These are phyloP conservation scores for Nysson spinosus DNA, from an alignment of 2,888 invertebrate species.

Conservation along the genomic window DNA sequence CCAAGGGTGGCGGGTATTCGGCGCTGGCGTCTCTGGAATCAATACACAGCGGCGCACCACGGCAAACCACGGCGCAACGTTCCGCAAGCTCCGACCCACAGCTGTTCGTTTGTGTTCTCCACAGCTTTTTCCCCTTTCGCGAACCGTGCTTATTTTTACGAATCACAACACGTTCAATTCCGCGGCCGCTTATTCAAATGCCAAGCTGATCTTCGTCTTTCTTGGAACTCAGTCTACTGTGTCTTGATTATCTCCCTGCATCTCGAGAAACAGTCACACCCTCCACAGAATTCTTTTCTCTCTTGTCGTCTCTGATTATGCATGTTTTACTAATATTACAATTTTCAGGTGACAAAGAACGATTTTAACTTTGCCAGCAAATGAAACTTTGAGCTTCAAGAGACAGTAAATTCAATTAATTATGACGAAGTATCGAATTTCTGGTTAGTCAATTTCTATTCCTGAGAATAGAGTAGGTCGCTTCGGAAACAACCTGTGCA, in stretches of 20 bases:
- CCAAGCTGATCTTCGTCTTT: too few species aligned
- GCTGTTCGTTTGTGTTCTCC: conserved; percentile 56
- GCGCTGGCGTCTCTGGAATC: conserved; percentile 74
- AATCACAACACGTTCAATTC: not conserved
- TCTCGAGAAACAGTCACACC: too few species aligned
- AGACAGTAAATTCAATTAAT: not conserved
- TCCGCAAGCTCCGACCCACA: conserved; percentile 64
- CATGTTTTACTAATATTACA: too few species aligned
- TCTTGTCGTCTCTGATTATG: too few species aligned
- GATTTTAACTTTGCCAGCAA: too few species aligned
- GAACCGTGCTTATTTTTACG: conserved; percentile 25
- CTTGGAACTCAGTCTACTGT: too few species aligned
- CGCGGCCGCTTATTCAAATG: not conserved
- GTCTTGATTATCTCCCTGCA: too few species aligned
- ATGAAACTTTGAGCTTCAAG: not conserved
- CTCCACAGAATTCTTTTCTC: too few species aligned
- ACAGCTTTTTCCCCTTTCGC: conserved; percentile 3
- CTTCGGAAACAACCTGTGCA: conserved; percentile 58
- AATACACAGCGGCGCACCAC: conserved; percentile 66
- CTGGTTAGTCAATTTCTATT: conserved; percentile 29
- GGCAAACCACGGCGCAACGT: conserved; percentile 56
- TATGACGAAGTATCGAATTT: conserved; percentile 23
- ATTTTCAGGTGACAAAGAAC: too few species aligned
- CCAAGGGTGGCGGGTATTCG: conserved; percentile 57
- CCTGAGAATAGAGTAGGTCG: too few species aligned